These are phyloP conservation scores for Andrena minutula DNA, from an alignment of 2,888 invertebrate species.

Conservation along the genomic window DNA sequence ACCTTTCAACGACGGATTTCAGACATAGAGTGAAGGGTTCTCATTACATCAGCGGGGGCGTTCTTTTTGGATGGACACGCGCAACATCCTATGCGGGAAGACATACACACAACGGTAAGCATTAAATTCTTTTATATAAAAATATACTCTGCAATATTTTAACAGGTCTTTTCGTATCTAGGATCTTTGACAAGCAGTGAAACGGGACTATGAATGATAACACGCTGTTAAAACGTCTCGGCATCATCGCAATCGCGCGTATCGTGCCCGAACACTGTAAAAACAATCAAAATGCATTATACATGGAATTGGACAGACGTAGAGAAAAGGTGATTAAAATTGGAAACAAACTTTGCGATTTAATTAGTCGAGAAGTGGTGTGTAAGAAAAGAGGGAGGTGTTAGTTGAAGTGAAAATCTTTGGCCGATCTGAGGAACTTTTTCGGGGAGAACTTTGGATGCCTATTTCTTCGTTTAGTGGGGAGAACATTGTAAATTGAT, in stretches of 20 bases:
- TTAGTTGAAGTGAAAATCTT: conserved; percentile 31
- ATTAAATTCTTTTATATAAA: conserved; percentile 67
- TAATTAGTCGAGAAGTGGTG: conserved; percentile 5
- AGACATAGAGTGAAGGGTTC: conserved; percentile 40
- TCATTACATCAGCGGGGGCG: conserved; percentile 17
- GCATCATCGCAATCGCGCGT: conserved; percentile 95
- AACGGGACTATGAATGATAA: conserved; percentile 51
- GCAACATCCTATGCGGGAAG: conserved; percentile 60
- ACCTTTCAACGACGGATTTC: conserved; percentile 34
- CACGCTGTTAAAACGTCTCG: conserved; percentile 89
- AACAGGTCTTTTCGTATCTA: conserved; percentile 65
- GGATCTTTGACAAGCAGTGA: conserved; percentile 62
- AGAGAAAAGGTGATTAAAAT: conserved; percentile 4
- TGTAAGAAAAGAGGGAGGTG: not conserved
- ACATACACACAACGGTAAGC: conserved; percentile 55
- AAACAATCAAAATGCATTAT: conserved; percentile 61
- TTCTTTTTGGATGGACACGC: conserved; percentile 25
- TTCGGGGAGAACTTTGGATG: conserved; percentile 8
- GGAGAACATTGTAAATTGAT: conserved; percentile 33
- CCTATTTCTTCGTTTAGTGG: conserved; percentile 2
- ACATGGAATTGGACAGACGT: conserved; percentile 17
- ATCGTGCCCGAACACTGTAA: conserved; percentile 95
- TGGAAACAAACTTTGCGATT: not conserved
- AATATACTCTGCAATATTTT: conserved; percentile 73
- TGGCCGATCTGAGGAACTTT: not conserved